phyloP scores from a whole-genome alignment of 2,888 invertebrate genomes.

The Andrena praecox region DNA sequence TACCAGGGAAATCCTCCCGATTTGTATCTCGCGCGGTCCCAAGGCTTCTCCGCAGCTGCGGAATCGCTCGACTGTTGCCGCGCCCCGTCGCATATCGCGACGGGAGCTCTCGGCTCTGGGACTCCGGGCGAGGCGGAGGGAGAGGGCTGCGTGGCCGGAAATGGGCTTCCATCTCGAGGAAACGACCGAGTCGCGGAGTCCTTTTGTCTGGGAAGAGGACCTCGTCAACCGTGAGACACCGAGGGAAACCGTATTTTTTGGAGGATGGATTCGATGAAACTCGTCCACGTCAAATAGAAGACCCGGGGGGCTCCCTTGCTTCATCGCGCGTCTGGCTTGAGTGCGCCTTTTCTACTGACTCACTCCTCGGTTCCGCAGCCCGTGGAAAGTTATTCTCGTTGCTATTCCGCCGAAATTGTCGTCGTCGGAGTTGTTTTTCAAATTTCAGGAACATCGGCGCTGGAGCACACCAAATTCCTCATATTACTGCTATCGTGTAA shows the following conservation, averaged over 20 bases:
- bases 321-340: neutral
- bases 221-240: conserved; percentile 23
- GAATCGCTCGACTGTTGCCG: conserved; percentile 12
- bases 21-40: neutral
- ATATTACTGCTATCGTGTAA: no score
- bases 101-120: neutral
- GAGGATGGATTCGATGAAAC: conserved; percentile 7
- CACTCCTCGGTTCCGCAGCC: no score
- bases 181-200: conserved; percentile 29
- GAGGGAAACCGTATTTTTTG: conserved; percentile 39
- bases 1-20: conserved; percentile 7
- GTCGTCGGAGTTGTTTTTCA: no score
- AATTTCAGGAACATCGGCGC: no score
- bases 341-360: neutral
- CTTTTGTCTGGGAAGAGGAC: conserved; percentile 40
- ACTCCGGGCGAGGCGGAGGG: neutral
- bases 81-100: neutral
- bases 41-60: neutral
- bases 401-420: no score
- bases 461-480: no score
- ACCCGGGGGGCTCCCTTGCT: no score
- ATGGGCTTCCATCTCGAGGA: conserved; percentile 51
- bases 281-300: neutral
- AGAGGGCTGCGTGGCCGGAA: conserved; percentile 19
- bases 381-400: no score